Evolutionary conservation across 2,797 vertebrate species (phyloP), one percentile per base, ranked within the genome.

Genomic region (Manis javanica): DNA sequence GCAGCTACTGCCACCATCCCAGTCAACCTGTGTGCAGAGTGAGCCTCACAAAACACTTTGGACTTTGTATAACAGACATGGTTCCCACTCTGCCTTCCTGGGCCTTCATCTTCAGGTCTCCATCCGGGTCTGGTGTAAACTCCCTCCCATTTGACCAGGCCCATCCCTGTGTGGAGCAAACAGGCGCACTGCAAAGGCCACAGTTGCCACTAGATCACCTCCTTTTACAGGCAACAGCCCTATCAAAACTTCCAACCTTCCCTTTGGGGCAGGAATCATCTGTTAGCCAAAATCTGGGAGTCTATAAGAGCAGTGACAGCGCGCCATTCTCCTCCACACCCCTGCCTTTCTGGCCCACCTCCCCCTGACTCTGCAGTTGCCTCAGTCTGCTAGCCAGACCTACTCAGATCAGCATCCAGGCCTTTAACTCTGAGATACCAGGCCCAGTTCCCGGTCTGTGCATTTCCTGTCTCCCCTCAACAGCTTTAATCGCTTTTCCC

Each of bases 1-100:
- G 93, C 96, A 0, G 91, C 94, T 4, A 95, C 96, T 0, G 78
- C 82, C 0, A 72, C 94, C 42, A 68, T 93, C 29, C 78, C 96
- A 0, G 92, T 97, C 13, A 97, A 97, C 51, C 94, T 98, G 7
- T 97, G 97, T 85, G 97, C 98, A 0, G 97, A 97, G 51, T 89
- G 98, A 5, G 91, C 94, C 12, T 34, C 95, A 26, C 99, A 98
- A 69, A 98, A 98, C 0, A 96, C 98, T 34, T 99, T 99, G 98
- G 98, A 98, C 68, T 95, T 98, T 86, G 98, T n/a, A 97, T 55
- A 13, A 93, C 96, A 55, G 57, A 98, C n/a, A 61, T 96, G 15
- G 69, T 68, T 0, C 29, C 93, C 55, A 72, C 98, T 61, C 93
- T 86, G 5, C 64, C 72, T 0, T 77, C 96, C 0, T 98, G 98